phyloP scores from a whole-genome alignment of 2,888 invertebrate genomes.

The Ectemnius continuus region DNA sequence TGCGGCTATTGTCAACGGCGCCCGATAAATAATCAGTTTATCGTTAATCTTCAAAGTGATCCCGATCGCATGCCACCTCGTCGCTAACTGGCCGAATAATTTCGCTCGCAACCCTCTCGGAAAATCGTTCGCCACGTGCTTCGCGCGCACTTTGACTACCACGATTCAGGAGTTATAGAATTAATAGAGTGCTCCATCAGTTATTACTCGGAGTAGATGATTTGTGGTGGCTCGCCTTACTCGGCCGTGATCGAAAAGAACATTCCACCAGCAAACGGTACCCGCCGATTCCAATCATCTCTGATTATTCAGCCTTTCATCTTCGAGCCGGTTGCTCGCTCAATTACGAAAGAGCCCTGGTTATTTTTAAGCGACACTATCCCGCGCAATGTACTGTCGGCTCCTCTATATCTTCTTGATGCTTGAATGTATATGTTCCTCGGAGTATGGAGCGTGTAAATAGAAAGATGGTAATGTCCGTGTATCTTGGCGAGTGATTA shows the following conservation, averaged over 20 bases:
- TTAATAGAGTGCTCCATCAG: too few species aligned
- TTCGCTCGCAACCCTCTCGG: too few species aligned
- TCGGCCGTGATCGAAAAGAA: neutral
- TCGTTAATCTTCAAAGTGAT: slow-evolving; percentile 53
- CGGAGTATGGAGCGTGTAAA: too few species aligned
- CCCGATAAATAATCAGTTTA: slow-evolving; percentile 61
- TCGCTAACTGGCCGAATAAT: too few species aligned
- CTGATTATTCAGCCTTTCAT: slow-evolving; percentile 41
- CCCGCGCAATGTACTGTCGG: neutral
- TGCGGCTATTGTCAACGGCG: slow-evolving; percentile 58
- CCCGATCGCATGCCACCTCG: slow-evolving; percentile 26
- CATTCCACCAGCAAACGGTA: slow-evolving; percentile 4
- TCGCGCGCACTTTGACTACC: too few species aligned
- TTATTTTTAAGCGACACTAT: slow-evolving; percentile 36
- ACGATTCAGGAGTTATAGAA: too few species aligned
- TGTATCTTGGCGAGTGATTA: too few species aligned
- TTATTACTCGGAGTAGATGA: too few species aligned
- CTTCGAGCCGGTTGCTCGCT: slow-evolving; percentile 26
- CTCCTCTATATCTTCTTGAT: too few species aligned
- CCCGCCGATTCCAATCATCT: slow-evolving; percentile 31
- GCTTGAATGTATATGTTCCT: neutral
- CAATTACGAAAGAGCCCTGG: slow-evolving; percentile 38
- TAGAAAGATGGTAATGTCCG: too few species aligned
- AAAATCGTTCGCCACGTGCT: too few species aligned
- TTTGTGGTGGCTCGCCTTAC: too few species aligned